Base-by-base conservation (phyloP, 2,888 invertebrate genomes). In the Drosophila emarginata region DNA sequence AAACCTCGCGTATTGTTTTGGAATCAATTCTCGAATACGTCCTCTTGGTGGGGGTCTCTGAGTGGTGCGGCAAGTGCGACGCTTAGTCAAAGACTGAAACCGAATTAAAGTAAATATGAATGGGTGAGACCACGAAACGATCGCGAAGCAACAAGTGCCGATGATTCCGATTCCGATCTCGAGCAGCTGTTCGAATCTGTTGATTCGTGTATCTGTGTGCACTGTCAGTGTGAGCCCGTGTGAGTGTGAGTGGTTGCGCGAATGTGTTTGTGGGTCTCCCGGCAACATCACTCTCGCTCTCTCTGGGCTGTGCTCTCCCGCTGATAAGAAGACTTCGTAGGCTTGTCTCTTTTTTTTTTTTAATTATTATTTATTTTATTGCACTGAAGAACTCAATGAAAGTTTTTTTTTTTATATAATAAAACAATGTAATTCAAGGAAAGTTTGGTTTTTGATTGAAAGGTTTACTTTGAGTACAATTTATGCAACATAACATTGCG, bases 81-180 rank as follows among this genome's bases (percentile, higher is more conserved):
- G 85, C 79, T 80, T 74, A 87, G 82, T 85, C 84, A 85, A 84
- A 84, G 87, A 84, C 84, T 87, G 84, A 78, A 73, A 87, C 87
- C 85, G 84, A 78, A 73, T 76, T 56, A 61, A 56, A 66, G 68
- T 68, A 59, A 65, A 62, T 77, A 77, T 77, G 57, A 57, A 57
- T 57, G 57, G 36, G 54, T 54, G 39, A 54, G 64, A 78, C 77
- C 76, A 75, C 75, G 61, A 75, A 57, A 63, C 74, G 74, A 76
- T 40, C 77, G 79, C 74, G 78, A 74, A 45, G 67, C 66, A 57
- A 69, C 79, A 77, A 39, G 40, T 39, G 54, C 11, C 26, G 23
- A 14, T 26, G 56, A 74, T 77, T 77, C 78, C 73, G 78, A 45
- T 45, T 45, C 76, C 65, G 75, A 77, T 78, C 77, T 77, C 45